phyloP scores from a whole-genome alignment of 2,797 vertebrate species.

The Silurus aristotelis region DNA sequence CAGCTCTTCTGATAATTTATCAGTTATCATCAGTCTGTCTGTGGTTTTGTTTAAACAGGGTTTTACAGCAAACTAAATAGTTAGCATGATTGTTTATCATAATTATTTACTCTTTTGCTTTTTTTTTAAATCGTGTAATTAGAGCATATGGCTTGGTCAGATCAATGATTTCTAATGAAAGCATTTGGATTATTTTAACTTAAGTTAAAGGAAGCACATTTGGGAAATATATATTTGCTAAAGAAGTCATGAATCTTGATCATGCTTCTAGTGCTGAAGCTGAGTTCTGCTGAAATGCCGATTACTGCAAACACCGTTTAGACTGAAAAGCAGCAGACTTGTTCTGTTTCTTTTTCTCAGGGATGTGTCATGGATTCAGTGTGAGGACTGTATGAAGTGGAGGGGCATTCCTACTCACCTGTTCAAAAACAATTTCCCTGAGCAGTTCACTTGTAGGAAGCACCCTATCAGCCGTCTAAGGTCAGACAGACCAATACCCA shows the following conservation, averaged over 20 bases:
- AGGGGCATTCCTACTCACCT: slow-evolving; percentile 68
- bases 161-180: background rate
- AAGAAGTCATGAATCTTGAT: background rate
- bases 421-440: slow-evolving; percentile 67
- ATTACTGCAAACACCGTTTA: background rate
- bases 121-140: too few relatives aligned
- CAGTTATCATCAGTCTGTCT: background rate
- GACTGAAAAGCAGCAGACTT: slow-evolving; percentile 9
- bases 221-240: background rate
- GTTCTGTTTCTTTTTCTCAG: slow-evolving; percentile 53
- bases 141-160: too few relatives aligned
- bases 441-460: slow-evolving; percentile 77
- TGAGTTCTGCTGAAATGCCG: background rate
- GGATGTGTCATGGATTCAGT: slow-evolving; percentile 74
- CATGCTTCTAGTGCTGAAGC: background rate
- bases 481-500: slow-evolving; percentile 55
- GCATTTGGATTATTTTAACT: background rate
- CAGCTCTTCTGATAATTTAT: background rate
- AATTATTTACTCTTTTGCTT: too few relatives aligned
- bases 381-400: slow-evolving; percentile 84
- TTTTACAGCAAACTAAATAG: background rate
- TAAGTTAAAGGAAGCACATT: background rate
- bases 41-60: background rate
- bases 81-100: too few relatives aligned
- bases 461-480: slow-evolving; percentile 74